Percentiles rank a stretch among this genome's conserved stretches.
These are phyloP conservation scores for Heliconius ethilla DNA, from an alignment of 2,888 invertebrate species.

Conservation along the genomic window DNA sequence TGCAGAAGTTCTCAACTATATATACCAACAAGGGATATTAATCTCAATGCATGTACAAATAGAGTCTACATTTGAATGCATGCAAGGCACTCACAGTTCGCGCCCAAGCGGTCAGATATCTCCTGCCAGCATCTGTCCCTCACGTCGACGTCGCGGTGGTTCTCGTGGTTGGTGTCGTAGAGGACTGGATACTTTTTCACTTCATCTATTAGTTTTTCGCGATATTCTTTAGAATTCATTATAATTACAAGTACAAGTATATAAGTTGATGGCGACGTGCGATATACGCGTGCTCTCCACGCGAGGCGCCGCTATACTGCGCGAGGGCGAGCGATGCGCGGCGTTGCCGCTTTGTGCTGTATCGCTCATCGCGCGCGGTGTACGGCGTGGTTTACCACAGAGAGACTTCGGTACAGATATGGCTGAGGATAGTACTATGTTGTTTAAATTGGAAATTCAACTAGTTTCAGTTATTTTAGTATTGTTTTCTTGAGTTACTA, in stretches of 20 bases:
- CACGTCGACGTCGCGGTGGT: conserved; percentile 71
- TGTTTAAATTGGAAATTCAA: background rate
- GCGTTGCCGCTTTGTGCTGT: conserved; percentile 63
- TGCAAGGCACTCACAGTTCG: conserved; percentile 50
- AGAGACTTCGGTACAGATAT: conserved; percentile 29
- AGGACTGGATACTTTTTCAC: conserved; percentile 73
- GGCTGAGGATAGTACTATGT: background rate
- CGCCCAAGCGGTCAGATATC: conserved; percentile 69
- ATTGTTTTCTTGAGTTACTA: too few species aligned
- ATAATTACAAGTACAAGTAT: conserved; percentile 13
- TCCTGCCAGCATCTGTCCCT: conserved; percentile 75
- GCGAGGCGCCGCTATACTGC: conserved; percentile 68
- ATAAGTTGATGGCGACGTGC: background rate
- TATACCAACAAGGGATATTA: background rate
- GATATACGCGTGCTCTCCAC: conserved; percentile 55
- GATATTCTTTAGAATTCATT: conserved; percentile 59
- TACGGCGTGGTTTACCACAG: conserved; percentile 61
- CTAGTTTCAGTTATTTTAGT: background rate
- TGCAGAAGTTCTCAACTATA: background rate
- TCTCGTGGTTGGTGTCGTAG: conserved; percentile 73
- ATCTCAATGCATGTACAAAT: background rate
- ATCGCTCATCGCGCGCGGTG: conserved; percentile 64
- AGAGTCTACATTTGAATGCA: background rate
- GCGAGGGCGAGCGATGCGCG: conserved; percentile 56
- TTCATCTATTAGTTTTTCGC: conserved; percentile 72